Percentiles rank a stretch among this genome's conserved stretches.
Conservation (phyloP, 2,888 invertebrate species). For the Strigamia maritima region DNA sequence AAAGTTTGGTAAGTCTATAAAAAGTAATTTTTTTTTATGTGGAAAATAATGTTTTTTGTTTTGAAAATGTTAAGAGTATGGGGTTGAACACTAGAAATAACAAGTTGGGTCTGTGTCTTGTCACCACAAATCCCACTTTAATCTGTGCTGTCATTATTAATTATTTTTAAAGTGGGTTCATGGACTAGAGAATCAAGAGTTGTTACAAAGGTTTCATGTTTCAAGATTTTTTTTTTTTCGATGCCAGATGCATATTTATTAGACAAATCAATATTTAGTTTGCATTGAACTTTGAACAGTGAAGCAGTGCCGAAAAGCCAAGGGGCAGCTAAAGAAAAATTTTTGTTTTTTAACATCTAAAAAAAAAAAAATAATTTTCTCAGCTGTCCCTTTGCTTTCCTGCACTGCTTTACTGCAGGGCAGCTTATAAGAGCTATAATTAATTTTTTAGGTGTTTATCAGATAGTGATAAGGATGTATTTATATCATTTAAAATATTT, state of each 20-base stretch:
- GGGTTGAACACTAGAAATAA: background rate
- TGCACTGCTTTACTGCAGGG: no score
- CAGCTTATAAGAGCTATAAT: no score
- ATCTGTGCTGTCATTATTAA: background rate
- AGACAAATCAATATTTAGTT: no score
- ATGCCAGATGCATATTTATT: no score
- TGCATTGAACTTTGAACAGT: no score
- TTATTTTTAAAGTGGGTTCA: constrained; percentile 2
- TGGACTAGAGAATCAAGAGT: background rate
- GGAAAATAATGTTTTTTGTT: background rate
- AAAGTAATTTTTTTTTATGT: no score
- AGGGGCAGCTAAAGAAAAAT: no score
- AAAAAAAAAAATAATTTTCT: no score
- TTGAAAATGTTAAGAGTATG: background rate
- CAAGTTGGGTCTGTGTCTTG: background rate
- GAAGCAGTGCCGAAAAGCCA: no score
- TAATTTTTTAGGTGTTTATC: constrained; percentile 22
- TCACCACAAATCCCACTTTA: constrained; percentile 1
- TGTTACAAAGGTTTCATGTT: background rate
- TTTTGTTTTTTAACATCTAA: no score
- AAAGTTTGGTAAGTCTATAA: constrained; percentile 8
- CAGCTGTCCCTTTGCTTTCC: no score
- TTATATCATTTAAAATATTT: constrained; percentile 12
- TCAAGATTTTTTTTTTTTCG: background rate
- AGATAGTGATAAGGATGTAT: constrained; percentile 18